Conservation (phyloP, 2,888 invertebrate species). For the Cinara cedri region DNA sequence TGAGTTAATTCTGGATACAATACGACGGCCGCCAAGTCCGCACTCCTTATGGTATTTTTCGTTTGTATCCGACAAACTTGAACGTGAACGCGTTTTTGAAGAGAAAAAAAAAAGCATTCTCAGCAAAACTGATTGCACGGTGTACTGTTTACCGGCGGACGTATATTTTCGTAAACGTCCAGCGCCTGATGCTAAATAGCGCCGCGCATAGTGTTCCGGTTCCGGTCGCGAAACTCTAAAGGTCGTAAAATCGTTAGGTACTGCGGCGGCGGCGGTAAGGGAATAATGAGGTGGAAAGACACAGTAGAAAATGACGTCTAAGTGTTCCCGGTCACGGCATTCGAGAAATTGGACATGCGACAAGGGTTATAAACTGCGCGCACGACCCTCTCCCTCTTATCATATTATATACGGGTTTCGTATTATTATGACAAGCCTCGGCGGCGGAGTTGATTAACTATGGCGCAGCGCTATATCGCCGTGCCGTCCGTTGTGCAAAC, state of each 20-base stretch:
- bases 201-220: not conserved
- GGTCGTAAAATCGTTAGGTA: slow-evolving; percentile 6
- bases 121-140: too few relatives aligned
- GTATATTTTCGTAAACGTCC: not conserved
- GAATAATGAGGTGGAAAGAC: slow-evolving; percentile 32
- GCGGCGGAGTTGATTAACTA: slow-evolving; percentile 29
- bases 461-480: not conserved
- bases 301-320: slow-evolving; percentile 8
- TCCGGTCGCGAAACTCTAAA: not conserved
- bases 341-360: slow-evolving; percentile 49
- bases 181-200: too few relatives aligned
- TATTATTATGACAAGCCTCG: not conserved
- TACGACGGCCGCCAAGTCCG: too few relatives aligned
- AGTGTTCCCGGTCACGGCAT: slow-evolving; percentile 48
- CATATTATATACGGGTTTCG: not conserved
- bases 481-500: not conserved
- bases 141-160: too few relatives aligned
- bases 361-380: slow-evolving; percentile 24
- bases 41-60: too few relatives aligned
- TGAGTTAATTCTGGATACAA: too few relatives aligned
- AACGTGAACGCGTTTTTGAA: too few relatives aligned
- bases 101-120: too few relatives aligned
- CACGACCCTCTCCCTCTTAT: not conserved
- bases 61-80: too few relatives aligned
- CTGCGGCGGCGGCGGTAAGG: not conserved